phyloP scores from a whole-genome alignment of 2,113 vertebrate genomes.

The Leucosticte australis region DNA sequence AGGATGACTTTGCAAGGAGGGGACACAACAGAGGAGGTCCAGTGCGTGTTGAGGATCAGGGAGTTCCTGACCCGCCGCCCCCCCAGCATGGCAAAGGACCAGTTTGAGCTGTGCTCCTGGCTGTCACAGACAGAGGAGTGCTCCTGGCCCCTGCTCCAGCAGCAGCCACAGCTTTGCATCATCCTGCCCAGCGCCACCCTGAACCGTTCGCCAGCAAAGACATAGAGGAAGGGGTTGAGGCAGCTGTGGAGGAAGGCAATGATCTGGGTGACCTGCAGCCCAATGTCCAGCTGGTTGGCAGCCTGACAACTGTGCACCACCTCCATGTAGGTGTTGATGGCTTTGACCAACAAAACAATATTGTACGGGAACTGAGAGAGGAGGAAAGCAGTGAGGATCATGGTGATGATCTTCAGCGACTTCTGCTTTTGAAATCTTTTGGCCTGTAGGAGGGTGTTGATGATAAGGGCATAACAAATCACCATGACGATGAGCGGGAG shows the following conservation, averaged over 20 bases:
- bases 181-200: conserved; percentile 77
- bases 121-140: neutral
- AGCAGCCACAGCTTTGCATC: conserved; percentile 11
- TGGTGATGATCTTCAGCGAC: conserved; percentile 82
- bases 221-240: conserved; percentile 88
- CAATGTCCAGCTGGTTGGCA: conserved; percentile 67
- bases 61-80: conserved; percentile 72
- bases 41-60: conserved; percentile 69
- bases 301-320: conserved; percentile 65
- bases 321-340: conserved; percentile 56
- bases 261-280: conserved; percentile 80
- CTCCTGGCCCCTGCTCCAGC: neutral
- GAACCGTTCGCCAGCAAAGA: conserved; percentile 86
- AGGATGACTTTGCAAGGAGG: neutral
- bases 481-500: conserved; percentile 82
- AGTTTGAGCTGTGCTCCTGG: conserved; percentile 64
- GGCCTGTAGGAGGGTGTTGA: conserved; percentile 81
- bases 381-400: conserved; percentile 81
- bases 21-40: neutral
- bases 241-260: conserved; percentile 87
- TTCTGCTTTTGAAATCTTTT: conserved; percentile 87
- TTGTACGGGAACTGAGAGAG: conserved; percentile 88
- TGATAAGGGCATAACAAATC: conserved; percentile 85
- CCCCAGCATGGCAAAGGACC: conserved; percentile 77
- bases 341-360: conserved; percentile 77